Conservation (phyloP, 2,113 vertebrate species). For the Ochotona curzoniae region DNA sequence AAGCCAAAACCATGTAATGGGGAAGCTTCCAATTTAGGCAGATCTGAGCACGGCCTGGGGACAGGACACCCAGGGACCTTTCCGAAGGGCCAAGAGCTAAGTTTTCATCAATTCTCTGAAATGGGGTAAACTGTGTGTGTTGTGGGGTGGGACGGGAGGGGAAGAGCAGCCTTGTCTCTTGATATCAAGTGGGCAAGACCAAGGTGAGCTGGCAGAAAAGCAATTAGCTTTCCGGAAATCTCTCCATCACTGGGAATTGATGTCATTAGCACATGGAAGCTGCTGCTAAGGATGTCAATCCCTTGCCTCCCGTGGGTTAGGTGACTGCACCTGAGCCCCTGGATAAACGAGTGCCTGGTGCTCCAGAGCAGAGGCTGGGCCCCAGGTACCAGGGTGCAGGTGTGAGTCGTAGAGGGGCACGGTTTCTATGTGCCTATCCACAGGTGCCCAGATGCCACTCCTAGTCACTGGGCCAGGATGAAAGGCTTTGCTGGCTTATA, state of each 20-base stretch:
- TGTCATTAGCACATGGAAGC: slow-evolving; percentile 35
- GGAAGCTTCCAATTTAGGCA: neutral
- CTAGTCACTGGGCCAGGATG: neutral
- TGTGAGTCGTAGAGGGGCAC: neutral
- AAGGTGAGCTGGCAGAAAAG: slow-evolving; percentile 41
- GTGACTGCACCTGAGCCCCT: neutral
- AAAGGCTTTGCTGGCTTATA: neutral
- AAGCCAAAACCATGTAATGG: neutral
- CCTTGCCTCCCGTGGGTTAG: neutral
- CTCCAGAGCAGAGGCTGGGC: neutral
- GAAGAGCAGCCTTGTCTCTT: too few species aligned
- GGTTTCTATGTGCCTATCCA: neutral
- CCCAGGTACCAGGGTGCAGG: neutral
- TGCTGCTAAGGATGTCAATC: neutral
- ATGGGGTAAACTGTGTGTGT: neutral
- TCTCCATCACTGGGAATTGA: neutral
- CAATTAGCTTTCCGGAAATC: neutral
- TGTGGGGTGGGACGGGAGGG: too few species aligned
- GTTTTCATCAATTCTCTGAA: neutral
- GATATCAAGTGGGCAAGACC: neutral
- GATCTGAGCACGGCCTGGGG: neutral
- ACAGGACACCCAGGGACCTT: neutral
- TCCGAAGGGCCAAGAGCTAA: neutral
- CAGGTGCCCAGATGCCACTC: neutral
- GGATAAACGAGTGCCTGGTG: too few species aligned